Percentiles rank a stretch among this genome's conserved stretches.
These are phyloP conservation scores for Eupithecia insigniata DNA, from an alignment of 2,888 invertebrate species.

Conservation along the genomic window DNA sequence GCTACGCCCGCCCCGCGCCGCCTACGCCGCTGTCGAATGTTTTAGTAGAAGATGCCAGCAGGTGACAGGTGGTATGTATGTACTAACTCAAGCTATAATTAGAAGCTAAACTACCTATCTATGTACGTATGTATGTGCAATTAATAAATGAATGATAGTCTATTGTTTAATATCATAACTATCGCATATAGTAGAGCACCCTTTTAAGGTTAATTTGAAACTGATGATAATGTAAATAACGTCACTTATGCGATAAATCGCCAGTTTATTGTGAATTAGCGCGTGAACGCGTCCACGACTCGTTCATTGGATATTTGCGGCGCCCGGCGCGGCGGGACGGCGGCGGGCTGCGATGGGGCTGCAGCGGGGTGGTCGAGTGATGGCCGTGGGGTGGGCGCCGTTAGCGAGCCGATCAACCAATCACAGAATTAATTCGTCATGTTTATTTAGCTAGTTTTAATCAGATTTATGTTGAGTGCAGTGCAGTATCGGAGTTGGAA, in stretches of 20 bases:
- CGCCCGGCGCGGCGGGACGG: neutral
- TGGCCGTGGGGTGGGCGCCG: neutral
- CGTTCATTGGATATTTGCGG: neutral
- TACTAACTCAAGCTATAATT: too few relatives aligned
- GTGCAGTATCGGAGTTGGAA: neutral
- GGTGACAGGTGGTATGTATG: too few relatives aligned
- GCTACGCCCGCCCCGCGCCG: too few relatives aligned
- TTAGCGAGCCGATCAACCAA: neutral
- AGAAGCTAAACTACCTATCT: too few relatives aligned
- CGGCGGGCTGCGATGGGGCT: neutral
- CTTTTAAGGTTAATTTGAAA: neutral
- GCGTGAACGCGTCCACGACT: neutral
- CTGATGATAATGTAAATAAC: neutral
- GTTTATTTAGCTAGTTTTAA: neutral
- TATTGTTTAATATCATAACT: too few relatives aligned
- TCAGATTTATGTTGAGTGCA: neutral
- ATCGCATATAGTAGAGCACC: neutral
- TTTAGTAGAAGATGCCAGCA: too few relatives aligned
- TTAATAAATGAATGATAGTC: too few relatives aligned
- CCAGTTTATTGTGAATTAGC: neutral
- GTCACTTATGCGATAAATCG: neutral
- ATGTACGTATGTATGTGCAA: too few relatives aligned
- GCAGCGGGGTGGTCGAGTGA: neutral
- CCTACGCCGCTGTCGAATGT: too few relatives aligned
- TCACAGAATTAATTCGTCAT: constrained; percentile 7